Conservation (phyloP, 2,797 vertebrate genomes). For the Peromyscus nudipes region DNA sequence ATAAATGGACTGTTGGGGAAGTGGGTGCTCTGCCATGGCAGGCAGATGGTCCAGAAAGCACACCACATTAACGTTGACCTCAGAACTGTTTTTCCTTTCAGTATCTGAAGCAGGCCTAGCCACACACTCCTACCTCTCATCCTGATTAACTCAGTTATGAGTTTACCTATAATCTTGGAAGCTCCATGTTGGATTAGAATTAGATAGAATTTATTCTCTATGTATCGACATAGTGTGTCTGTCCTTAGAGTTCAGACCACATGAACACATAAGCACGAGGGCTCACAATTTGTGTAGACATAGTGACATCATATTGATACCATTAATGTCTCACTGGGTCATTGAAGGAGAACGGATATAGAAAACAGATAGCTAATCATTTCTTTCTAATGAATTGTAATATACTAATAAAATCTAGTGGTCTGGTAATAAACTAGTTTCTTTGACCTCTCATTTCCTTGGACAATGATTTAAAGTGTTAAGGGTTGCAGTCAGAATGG, state of each 20-base stretch:
- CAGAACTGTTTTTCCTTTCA: too few species aligned
- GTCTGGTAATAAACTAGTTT: too few species aligned
- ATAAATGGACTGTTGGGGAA: not conserved
- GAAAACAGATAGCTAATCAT: not conserved
- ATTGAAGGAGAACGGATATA: not conserved
- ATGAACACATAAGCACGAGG: not conserved
- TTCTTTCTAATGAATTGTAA: not conserved
- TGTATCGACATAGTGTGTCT: not conserved
- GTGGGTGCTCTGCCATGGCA: not conserved
- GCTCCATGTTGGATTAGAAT: not conserved
- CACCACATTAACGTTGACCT: not conserved
- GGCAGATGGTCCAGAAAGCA: too few species aligned
- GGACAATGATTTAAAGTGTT: not conserved
- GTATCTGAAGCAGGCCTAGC: not conserved
- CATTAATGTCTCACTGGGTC: not conserved
- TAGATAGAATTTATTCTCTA: not conserved
- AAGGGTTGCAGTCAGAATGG: not conserved
- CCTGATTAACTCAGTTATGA: not conserved
- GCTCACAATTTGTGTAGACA: not conserved
- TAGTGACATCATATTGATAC: not conserved
- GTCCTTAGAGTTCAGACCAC: not conserved
- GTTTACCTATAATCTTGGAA: not conserved
- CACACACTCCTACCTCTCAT: not conserved
- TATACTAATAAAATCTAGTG: not conserved
- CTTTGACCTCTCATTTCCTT: not conserved